Percentiles rank a stretch among this genome's conserved stretches.
These are phyloP conservation scores for Bombus superbus DNA, from an alignment of 1,140 invertebrate species.

Conservation along the genomic window DNA sequence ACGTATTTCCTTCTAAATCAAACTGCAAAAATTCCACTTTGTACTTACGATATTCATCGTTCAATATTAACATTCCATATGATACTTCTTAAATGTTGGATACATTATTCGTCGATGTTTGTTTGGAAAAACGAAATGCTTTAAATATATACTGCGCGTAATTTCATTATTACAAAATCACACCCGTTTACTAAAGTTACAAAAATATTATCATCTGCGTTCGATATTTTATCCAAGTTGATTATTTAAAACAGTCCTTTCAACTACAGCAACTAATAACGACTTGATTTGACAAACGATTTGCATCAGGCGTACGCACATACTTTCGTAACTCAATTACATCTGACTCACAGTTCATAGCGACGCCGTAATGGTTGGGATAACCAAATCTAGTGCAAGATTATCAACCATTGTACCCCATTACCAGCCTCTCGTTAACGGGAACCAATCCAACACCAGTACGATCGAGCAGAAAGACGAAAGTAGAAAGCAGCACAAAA, in stretches of 20 bases:
- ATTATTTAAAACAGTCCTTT: too few relatives aligned
- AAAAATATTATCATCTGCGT: too few relatives aligned
- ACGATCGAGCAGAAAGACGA: constrained; percentile 24
- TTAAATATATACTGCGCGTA: too few relatives aligned
- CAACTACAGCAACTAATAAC: too few relatives aligned
- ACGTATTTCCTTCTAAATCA: neutral
- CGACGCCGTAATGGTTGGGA: too few relatives aligned
- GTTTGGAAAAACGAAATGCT: too few relatives aligned
- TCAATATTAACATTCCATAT: neutral
- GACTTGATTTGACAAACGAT: neutral
- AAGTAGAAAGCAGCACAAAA: neutral
- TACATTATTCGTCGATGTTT: too few relatives aligned
- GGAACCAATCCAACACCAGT: neutral
- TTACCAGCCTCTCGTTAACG: neutral
- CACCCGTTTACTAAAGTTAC: too few relatives aligned
- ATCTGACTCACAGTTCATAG: neutral
- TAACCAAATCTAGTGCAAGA: neutral
- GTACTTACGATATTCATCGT: neutral
- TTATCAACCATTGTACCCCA: neutral
- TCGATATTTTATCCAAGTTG: too few relatives aligned
- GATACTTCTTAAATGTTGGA: too few relatives aligned
- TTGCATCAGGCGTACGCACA: neutral
- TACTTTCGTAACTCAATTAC: neutral
- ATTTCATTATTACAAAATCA: too few relatives aligned
- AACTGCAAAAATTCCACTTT: neutral